Percentiles rank a stretch among this genome's conserved stretches.
Evolutionary conservation across 2,113 vertebrate genomes (phyloP).

Genomic region (Rhinolophus sinicus): DNA sequence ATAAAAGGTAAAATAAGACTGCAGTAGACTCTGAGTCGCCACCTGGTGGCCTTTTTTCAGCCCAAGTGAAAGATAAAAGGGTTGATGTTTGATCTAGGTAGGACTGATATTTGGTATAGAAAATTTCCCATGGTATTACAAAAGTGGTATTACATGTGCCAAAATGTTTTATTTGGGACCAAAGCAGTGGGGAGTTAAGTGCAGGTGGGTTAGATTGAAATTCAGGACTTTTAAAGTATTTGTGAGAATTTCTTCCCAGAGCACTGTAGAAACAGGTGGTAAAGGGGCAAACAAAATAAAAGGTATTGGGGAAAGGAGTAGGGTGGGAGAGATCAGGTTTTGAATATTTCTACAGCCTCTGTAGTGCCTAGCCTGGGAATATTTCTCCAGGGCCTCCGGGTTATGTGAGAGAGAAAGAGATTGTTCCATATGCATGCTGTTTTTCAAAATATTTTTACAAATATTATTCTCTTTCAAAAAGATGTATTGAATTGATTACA

Average conservation of each 20-base stretch:
- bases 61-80: neutral
- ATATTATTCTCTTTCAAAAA: neutral
- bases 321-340: neutral
- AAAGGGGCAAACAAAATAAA: too few species aligned
- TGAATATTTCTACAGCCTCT: neutral
- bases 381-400: neutral
- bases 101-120: neutral
- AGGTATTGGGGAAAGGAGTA: neutral
- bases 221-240: neutral
- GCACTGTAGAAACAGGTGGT: neutral
- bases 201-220: neutral
- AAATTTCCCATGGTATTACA: neutral
- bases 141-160: neutral
- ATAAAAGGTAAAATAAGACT: neutral
- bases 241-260: neutral
- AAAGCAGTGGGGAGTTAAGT: neutral
- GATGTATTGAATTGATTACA: neutral
- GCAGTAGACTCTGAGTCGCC: conserved; percentile 46
- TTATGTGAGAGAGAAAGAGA: neutral
- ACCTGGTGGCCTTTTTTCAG: conserved; percentile 67
- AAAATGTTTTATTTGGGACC: neutral
- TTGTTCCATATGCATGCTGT: neutral
- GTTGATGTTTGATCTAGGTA: neutral
- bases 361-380: neutral
- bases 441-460: neutral